Base-by-base conservation (phyloP, 2,888 invertebrate genomes). In the Hypomecis atomaria region DNA sequence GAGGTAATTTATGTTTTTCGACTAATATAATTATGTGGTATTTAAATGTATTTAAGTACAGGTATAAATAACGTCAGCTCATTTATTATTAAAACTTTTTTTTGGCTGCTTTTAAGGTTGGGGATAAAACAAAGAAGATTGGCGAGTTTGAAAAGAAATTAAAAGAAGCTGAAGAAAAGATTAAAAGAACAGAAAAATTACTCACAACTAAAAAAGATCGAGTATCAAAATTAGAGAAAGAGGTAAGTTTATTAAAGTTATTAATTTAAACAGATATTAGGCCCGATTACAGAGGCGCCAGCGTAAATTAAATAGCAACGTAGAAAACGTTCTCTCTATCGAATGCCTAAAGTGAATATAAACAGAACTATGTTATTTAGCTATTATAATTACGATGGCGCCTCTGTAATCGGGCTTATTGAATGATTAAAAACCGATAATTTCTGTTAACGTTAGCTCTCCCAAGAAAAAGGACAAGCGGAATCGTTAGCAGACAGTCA, bases 141-240 rank as follows among this genome's bases (percentile, higher is more conserved):
- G 83, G 86, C 45, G 95, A 96, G 47, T 80, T 95, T 74, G 96
- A 96, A 82, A 94, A 94, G 74, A 95, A 95, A 85, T 75, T 95
- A 0, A 95, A 94, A 78, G 95, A 95, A 72, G 84, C 93, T 23
- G 96, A 96, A 71, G 95, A 95, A n/a, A 95, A 94, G 83, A 88
- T 87, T 54, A 94, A 93, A 76, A 93, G 94, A 76, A 86, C 88
- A 68, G 95, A 95, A 76, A 94, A 94, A 79, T 85, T 93, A 75
- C 81, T 94, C 34, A 79, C 86, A 55, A 83, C 87, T n/a, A 92
- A 93, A 67, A 95, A 94, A 82, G 94, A 94, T 59, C 93, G 93
- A 73, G 91, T 94, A 8, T 76, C 92, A 55, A 94, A 94, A 82
- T 87, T 95, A 74, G 95, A 95, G 83, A 93, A 93, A 83, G 94